These are phyloP conservation scores for Dicyrtoma fusca DNA, from an alignment of 2,888 invertebrate genomes.

Conservation along the genomic window DNA sequence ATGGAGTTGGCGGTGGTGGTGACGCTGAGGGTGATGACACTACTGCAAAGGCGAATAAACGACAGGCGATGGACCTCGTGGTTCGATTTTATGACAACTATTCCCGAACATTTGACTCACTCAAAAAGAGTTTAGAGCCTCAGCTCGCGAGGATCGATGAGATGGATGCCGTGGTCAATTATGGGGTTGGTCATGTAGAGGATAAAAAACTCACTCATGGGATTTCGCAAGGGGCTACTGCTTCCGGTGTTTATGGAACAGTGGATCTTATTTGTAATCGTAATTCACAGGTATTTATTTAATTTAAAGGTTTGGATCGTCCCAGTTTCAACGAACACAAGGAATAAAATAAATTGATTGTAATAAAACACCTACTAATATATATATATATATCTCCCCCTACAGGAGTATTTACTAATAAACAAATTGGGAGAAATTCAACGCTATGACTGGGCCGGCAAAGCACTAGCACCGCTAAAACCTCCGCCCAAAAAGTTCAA, in stretches of 20 bases:
- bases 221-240: conserved; percentile 49
- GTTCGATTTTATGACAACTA: conserved; percentile 39
- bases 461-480: conserved; percentile 38
- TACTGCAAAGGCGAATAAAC: not conserved
- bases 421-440: conserved; percentile 50
- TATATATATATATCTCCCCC: too few species aligned
- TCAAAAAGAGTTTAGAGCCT: conserved; percentile 48
- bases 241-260: conserved; percentile 51
- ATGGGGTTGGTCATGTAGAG: conserved; percentile 51
- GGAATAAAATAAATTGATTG: not conserved
- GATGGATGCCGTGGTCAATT: conserved; percentile 47
- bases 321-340: conserved; percentile 8
- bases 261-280: conserved; percentile 51
- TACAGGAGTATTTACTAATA: conserved; percentile 52
- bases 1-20: not conserved
- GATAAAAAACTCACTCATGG: conserved; percentile 52
- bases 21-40: too few species aligned
- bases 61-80: conserved; percentile 21
- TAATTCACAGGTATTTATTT: conserved; percentile 39
- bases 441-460: conserved; percentile 50
- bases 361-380: too few species aligned
- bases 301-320: too few species aligned
- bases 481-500: conserved; percentile 47
- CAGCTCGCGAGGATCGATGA: conserved; percentile 39
- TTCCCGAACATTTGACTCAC: conserved; percentile 44